Evolutionary conservation across 2,113 vertebrate species (phyloP).

Genomic region (Saimiri boliviensis): DNA sequence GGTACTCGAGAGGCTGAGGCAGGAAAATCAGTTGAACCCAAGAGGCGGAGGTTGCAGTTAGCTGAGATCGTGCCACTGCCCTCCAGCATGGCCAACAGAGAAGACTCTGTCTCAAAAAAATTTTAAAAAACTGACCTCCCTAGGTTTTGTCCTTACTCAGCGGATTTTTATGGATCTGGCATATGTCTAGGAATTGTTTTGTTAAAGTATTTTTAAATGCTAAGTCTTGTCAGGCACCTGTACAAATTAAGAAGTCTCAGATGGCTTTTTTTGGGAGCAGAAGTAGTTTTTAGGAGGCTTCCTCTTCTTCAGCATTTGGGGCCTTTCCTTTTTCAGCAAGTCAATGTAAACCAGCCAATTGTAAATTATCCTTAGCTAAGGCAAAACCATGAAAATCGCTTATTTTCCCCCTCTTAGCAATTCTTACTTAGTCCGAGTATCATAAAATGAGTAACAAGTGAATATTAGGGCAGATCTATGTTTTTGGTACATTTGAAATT

Average conservation of each 20-base stretch:
- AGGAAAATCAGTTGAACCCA: too few relatives aligned
- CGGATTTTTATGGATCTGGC: background rate
- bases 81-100: too few relatives aligned
- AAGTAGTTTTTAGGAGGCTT: background rate
- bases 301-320: background rate
- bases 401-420: background rate
- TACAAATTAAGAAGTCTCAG: background rate
- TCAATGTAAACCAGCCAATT: background rate
- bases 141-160: background rate
- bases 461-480: background rate
- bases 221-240: background rate
- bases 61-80: too few relatives aligned
- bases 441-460: background rate
- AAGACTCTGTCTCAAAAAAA: too few relatives aligned
- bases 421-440: background rate
- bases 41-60: too few relatives aligned
- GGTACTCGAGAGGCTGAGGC: too few relatives aligned
- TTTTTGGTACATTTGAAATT: conserved; percentile 38
- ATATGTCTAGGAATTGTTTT: background rate
- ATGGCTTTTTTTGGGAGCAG: background rate
- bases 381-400: background rate
- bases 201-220: background rate
- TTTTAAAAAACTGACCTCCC: too few relatives aligned
- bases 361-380: background rate
- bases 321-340: background rate